Conservation (phyloP, 2,113 vertebrate species). For the Platanista minor region DNA sequence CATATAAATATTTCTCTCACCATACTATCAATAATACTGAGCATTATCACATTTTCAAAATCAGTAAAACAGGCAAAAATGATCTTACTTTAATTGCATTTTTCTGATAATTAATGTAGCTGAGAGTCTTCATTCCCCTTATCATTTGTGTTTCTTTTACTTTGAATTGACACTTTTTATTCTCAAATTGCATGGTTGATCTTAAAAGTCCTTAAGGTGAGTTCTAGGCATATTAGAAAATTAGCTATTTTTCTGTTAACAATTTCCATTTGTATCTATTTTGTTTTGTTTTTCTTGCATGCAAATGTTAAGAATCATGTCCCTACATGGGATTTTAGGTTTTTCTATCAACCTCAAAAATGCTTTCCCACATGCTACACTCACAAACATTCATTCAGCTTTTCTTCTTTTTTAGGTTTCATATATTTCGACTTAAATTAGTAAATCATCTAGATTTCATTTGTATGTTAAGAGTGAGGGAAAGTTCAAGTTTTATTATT, state of each 20-base stretch:
- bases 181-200: background rate
- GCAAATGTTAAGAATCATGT: background rate
- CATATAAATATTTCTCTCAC: background rate
- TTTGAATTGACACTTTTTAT: background rate
- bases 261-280: background rate
- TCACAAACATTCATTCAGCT: background rate
- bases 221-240: background rate
- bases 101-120: background rate
- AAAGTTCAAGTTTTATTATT: background rate
- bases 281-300: background rate
- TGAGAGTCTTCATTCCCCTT: background rate
- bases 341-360: background rate
- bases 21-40: background rate
- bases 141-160: background rate
- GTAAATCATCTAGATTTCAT: background rate
- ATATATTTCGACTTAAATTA: background rate
- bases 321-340: background rate
- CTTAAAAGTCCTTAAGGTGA: background rate
- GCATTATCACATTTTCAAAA: background rate
- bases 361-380: background rate
- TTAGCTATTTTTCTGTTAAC: background rate
- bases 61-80: background rate
- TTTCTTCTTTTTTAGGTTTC: background rate
- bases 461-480: background rate
- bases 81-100: background rate